Evolutionary conservation across 2,797 vertebrate genomes (phyloP), one percentile per base, ranked within the genome.

Genomic region (Pachyuromys duprasi): DNA sequence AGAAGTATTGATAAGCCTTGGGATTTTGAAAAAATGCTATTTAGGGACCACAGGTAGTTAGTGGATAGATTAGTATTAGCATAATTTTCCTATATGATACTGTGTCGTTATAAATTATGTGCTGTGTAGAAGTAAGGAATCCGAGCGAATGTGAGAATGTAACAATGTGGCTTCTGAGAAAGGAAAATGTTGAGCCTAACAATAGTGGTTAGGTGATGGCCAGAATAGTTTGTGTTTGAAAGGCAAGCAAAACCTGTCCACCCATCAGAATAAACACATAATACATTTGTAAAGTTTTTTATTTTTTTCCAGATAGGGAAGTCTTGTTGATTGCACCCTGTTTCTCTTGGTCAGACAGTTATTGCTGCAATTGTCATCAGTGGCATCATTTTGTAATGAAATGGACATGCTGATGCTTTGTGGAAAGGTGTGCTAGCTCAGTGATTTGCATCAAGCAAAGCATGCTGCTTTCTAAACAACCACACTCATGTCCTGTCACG

Each of bases 391-490:
- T 93, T 24, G 57, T 63, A 79, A 96, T 84, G 86, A 96, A 96
- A 80, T 36, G 42, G 81, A 82, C 24, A 26, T 45, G 74, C 74
- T 42, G 81, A 79, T 78, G 63, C 17, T 93, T 95, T 86, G 82
- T 31, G n/a, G 24, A 84, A 89, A 86, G 36, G 72, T 94, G 89
- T 95, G 95, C 57, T 11, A 39, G 78, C 69, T 79, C 79, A 70
- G 36, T 67, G 63, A 93, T 96, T 92, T 94, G 94, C 92, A 83
- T 93, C 92, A 94, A 86, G 53, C 45, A 96, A 97, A 97, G 75
- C 78, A 86, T 33, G 82, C 31, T 15, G 5, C 92, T 95, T 94
- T 78, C 89, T 97, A 95, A 96, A 75, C 79, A 90, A 39, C 42
- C 45, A 53, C 60, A 72, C 72, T 86, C 75, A 92, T 94, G 90